Evolutionary conservation across 2,113 vertebrate genomes (phyloP).

Genomic region (Camelus dromedarius): DNA sequence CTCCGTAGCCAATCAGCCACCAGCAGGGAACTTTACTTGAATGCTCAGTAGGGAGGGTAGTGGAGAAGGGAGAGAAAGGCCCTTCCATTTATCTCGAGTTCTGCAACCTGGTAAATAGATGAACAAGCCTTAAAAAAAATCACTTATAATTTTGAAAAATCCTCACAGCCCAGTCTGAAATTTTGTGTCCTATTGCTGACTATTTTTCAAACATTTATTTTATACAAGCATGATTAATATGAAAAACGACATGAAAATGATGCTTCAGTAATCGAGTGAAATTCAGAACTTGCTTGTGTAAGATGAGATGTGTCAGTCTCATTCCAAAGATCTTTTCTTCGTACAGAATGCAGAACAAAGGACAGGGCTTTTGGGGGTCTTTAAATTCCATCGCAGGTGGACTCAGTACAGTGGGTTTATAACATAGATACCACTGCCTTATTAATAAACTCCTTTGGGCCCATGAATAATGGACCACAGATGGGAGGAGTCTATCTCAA

Average conservation of each 20-base stretch:
- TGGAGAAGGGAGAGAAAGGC: not conserved
- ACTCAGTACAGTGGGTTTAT: not conserved
- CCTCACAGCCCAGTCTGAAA: conserved; percentile 32
- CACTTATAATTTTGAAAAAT: not conserved
- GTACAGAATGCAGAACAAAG: not conserved
- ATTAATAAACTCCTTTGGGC: not conserved
- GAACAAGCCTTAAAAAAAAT: conserved; percentile 36
- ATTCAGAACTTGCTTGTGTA: not conserved
- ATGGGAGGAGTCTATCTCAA: not conserved
- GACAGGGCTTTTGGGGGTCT: not conserved
- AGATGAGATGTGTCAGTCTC: not conserved
- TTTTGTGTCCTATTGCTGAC: conserved; percentile 40
- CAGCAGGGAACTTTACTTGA: not conserved
- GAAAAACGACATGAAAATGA: not conserved
- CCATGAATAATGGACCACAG: not conserved
- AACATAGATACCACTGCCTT: not conserved
- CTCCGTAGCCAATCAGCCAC: not conserved
- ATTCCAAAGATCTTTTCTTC: not conserved
- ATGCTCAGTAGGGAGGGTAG: not conserved
- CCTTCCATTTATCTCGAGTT: conserved; percentile 34
- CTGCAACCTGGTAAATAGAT: not conserved
- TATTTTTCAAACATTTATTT: not conserved
- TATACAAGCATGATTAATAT: not conserved
- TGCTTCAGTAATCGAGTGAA: not conserved
- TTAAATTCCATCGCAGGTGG: not conserved